A percentile compares a stretch with the other conserved stretches of the same genome.
Conservation (phyloP, 2,888 invertebrate genomes). For the Gortyna flavago region DNA sequence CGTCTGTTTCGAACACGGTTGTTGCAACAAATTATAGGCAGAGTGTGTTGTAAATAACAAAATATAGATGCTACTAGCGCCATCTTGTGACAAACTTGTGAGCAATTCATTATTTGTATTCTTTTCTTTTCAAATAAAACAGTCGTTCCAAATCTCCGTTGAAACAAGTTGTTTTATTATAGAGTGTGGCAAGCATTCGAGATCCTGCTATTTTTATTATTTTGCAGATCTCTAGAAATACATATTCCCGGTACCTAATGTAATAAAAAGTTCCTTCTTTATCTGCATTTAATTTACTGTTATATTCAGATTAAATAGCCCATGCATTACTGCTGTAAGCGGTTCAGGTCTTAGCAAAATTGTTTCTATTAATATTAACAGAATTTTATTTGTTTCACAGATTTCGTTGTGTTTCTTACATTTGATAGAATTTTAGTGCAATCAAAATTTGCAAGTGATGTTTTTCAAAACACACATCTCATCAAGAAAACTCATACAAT, state of each 20-base stretch:
- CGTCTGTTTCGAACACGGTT: slow-evolving; percentile 66
- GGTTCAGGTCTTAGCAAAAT: slow-evolving; percentile 46
- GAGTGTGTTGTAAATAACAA: slow-evolving; percentile 16
- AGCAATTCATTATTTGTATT: no score
- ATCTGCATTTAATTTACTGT: slow-evolving; percentile 68
- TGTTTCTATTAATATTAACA: slow-evolving; percentile 41
- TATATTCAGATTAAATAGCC: slow-evolving; percentile 59
- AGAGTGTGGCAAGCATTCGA: slow-evolving; percentile 68
- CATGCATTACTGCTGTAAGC: slow-evolving; percentile 41
- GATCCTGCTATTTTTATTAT: slow-evolving; percentile 74
- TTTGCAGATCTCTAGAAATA: slow-evolving; percentile 64
- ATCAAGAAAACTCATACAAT: neutral
- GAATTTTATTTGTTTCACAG: neutral
- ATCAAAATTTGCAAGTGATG: neutral
- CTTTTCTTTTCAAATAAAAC: no score
- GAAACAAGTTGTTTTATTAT: no score
- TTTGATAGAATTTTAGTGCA: neutral
- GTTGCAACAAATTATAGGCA: slow-evolving; percentile 76
- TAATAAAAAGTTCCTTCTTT: slow-evolving; percentile 65
- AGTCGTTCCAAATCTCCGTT: no score
- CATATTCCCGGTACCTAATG: slow-evolving; percentile 63
- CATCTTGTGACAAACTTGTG: no score
- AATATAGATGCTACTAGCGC: no score
- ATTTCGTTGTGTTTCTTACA: neutral
- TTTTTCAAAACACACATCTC: neutral